Conservation (phyloP, 1,140 invertebrate species). For the Scaptomyza hsui region DNA sequence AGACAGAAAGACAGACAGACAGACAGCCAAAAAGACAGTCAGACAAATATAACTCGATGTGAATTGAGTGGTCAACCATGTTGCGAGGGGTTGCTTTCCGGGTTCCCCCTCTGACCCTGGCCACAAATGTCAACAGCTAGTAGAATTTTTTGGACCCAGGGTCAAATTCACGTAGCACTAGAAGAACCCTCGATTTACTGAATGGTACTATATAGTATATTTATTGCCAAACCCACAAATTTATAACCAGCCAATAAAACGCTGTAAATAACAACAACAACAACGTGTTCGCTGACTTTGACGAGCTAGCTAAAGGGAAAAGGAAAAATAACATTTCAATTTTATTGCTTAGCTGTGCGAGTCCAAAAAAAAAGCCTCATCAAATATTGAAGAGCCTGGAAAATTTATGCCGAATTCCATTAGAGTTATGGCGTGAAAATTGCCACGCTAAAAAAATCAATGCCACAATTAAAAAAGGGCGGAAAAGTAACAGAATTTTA, state of each 20-base stretch:
- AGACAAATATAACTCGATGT: slow-evolving; percentile 26
- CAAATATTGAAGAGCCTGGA: slow-evolving; percentile 64
- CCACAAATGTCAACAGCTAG: slow-evolving; percentile 69
- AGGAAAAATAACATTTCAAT: slow-evolving; percentile 71
- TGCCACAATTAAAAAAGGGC: slow-evolving; percentile 42
- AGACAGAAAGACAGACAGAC: not conserved
- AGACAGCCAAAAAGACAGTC: slow-evolving; percentile 5
- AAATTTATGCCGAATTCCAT: slow-evolving; percentile 78
- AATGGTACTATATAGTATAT: slow-evolving; percentile 40
- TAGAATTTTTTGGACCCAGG: slow-evolving; percentile 21
- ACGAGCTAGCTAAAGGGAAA: slow-evolving; percentile 45
- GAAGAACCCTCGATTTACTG: slow-evolving; percentile 42
- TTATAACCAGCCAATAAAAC: slow-evolving; percentile 75
- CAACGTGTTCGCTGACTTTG: slow-evolving; percentile 55
- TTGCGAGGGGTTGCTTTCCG: slow-evolving; percentile 23
- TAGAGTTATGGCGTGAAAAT: slow-evolving; percentile 80
- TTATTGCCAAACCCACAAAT: slow-evolving; percentile 78
- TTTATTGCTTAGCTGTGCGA: slow-evolving; percentile 56
- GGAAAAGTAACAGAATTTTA: too few relatives aligned
- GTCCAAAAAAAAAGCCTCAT: slow-evolving; percentile 42
- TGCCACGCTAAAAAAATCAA: slow-evolving; percentile 39
- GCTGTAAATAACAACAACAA: slow-evolving; percentile 41
- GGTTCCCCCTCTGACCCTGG: not conserved
- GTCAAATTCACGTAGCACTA: slow-evolving; percentile 18
- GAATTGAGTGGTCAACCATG: slow-evolving; percentile 20